A percentile compares a stretch with the other conserved stretches of the same genome.
Conservation (phyloP, 2,888 invertebrate species). For the Celastrina argiolus region DNA sequence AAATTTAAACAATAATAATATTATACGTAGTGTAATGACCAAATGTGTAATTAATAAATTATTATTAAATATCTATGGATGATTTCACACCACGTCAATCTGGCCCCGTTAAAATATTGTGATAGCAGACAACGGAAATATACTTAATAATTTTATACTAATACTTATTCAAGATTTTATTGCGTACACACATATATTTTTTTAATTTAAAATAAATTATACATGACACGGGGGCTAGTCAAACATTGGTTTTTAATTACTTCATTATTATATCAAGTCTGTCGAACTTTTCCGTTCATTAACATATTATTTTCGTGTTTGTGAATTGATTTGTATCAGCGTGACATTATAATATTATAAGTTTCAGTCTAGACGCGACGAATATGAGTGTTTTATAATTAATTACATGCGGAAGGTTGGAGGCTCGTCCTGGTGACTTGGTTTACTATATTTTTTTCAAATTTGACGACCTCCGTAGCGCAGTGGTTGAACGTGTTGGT, state of each 20-base stretch:
- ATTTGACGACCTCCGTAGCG: too few species aligned
- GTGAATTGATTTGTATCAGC: neutral
- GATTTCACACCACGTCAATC: too few species aligned
- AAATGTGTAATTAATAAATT: too few species aligned
- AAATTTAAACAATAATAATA: too few species aligned
- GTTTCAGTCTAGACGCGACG: neutral
- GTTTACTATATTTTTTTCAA: neutral
- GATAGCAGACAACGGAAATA: too few species aligned
- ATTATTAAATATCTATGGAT: too few species aligned
- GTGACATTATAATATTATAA: neutral
- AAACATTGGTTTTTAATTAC: neutral
- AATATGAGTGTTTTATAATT: neutral
- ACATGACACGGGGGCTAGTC: neutral
- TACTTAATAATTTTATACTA: too few species aligned
- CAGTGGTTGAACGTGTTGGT: too few species aligned
- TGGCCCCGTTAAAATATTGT: too few species aligned
- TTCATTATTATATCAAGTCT: neutral
- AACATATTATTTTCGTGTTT: constrained; percentile 5
- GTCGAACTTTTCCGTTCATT: neutral
- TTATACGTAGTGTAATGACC: too few species aligned
- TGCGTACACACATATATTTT: too few species aligned
- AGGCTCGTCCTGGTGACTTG: neutral
- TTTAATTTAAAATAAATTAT: neutral
- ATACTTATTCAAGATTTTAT: too few species aligned
- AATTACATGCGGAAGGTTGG: neutral